Evolutionary conservation across 2,888 invertebrate species (phyloP).

Genomic region (Zygothrica quintamaculata): DNA sequence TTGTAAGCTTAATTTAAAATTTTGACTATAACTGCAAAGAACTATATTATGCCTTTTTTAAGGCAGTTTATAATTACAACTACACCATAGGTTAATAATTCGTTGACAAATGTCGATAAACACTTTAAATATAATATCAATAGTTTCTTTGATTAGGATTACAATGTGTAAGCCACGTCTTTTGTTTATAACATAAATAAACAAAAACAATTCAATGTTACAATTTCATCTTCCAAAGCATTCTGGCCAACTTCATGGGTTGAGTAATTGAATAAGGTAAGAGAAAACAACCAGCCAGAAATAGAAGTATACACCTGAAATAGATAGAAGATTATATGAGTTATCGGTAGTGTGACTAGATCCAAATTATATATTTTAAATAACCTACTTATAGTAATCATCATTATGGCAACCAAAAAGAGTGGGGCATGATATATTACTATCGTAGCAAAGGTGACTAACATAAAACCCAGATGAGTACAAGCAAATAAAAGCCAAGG

Average conservation of each 20-base stretch:
- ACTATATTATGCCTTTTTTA: too few relatives aligned
- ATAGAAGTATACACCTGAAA: conserved; percentile 35
- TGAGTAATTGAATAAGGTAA: conserved; percentile 8
- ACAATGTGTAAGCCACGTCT: too few relatives aligned
- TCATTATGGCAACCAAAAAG: neutral
- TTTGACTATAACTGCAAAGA: conserved; percentile 29
- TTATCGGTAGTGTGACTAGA: too few relatives aligned
- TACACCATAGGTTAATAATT: too few relatives aligned
- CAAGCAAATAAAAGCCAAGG: conserved; percentile 33
- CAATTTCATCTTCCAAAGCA: neutral
- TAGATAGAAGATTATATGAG: too few relatives aligned
- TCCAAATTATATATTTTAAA: too few relatives aligned
- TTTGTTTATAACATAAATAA: conserved; percentile 26
- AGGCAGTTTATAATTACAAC: too few relatives aligned
- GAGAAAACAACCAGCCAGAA: conserved; percentile 33
- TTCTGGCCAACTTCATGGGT: neutral
- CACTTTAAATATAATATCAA: too few relatives aligned
- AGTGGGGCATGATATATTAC: neutral
- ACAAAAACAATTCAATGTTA: too few relatives aligned
- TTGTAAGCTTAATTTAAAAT: conserved; percentile 12
- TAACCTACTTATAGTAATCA: conserved; percentile 18
- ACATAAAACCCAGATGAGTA: conserved; percentile 10
- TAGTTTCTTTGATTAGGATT: too few relatives aligned
- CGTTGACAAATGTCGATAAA: too few relatives aligned
- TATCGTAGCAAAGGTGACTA: conserved; percentile 1